These are phyloP conservation scores for Epinephelus fuscoguttatus DNA, from an alignment of 2,113 vertebrate genomes.

Conservation along the genomic window DNA sequence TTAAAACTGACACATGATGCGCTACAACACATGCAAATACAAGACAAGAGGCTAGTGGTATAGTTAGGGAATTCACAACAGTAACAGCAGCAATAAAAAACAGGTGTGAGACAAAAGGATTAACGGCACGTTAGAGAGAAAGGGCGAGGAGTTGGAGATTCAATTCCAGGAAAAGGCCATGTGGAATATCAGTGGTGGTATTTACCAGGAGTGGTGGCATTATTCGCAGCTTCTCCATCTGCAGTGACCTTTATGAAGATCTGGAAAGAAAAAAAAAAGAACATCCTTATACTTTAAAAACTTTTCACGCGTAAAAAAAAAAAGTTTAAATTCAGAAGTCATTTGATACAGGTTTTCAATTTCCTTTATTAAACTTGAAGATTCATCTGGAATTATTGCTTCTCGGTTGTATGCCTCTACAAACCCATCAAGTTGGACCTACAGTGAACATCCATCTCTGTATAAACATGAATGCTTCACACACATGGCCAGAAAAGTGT, in stretches of 20 bases:
- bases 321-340: not conserved
- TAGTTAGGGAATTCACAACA: constrained; percentile 12
- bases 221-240: constrained; percentile 85
- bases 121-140: constrained; percentile 14
- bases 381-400: no score
- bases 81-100: constrained; percentile 6
- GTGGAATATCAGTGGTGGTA: constrained; percentile 44
- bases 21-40: constrained; percentile 1
- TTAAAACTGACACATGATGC: constrained; percentile 22
- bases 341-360: not conserved
- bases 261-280: constrained; percentile 76
- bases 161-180: constrained; percentile 53
- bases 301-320: constrained; percentile 16
- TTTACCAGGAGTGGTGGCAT: constrained; percentile 87
- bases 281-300: constrained; percentile 27
- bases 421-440: no score
- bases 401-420: no score
- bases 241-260: constrained; percentile 97
- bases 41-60: not conserved
- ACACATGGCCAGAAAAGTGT: no score
- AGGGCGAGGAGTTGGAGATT: constrained; percentile 32
- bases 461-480: no score
- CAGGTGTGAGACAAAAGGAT: constrained; percentile 17
- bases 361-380: not conserved
- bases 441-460: no score